Evolutionary conservation across 2,888 invertebrate species (phyloP), one percentile per base, ranked within the genome.

Genomic region (Pseudeuparius sepicola): DNA sequence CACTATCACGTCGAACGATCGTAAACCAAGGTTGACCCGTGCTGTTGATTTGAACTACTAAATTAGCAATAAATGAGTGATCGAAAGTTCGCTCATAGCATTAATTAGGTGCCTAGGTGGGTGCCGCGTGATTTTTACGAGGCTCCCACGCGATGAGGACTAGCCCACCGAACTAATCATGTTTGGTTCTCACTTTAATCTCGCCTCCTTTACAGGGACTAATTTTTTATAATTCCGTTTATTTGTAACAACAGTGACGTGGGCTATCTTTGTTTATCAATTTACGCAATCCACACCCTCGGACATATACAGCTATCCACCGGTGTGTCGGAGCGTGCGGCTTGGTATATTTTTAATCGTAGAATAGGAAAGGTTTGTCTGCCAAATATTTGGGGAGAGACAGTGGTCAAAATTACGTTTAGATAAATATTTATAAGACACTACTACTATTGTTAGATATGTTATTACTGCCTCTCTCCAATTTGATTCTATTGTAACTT

Each of bases 101-200:
- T 60, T 53, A 53, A 56, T 58, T 61, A 60, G 62, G 61, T 61
- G 60, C 60, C 61, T 60, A 61, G 56, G 51, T 59, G 59, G 41
- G 45, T 39, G 44, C 37, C 39, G 39, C 46, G 36, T 37, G 24
- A n/a, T 31, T 36, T 34, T 24, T 30, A 39, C 41, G 45, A 40
- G 37, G 46, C 50, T 50, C 50, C 46, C 53, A 48, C 48, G 43
- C 44, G 47, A 49, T 54, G 57, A 52, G 56, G 54, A 52, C 51
- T n/a, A n/a, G n/a, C n/a, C n/a, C n/a, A n/a, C n/a, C n/a, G n/a
- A n/a, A n/a, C n/a, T n/a, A n/a, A n/a, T n/a, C n/a, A n/a, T n/a
- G n/a, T n/a, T n/a, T n/a, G n/a, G n/a, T n/a, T n/a, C n/a, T n/a
- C n/a, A n/a, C n/a, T n/a, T n/a, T n/a, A n/a, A n/a, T n/a, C n/a